Percentiles rank a stretch among this genome's conserved stretches.
Conservation (phyloP, 2,113 vertebrate species). For the Syrrhaptes paradoxus region DNA sequence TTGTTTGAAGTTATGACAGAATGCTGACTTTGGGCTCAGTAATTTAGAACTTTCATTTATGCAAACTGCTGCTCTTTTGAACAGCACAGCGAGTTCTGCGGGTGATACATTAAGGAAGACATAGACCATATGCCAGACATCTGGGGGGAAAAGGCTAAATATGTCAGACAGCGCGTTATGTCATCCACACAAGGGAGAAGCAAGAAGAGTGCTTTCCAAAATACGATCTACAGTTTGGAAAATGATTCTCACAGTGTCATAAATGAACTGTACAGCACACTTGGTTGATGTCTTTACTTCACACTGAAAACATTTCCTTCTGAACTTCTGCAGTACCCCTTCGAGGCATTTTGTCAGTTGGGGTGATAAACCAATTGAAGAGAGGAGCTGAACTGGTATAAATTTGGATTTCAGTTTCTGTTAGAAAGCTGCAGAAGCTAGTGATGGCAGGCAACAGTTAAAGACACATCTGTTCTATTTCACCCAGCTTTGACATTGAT, state of each 20-base stretch:
- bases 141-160: constrained; percentile 39
- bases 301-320: constrained; percentile 34
- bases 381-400: background rate
- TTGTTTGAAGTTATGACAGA: constrained; percentile 54
- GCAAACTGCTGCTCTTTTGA: constrained; percentile 8
- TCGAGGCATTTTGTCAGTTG: background rate
- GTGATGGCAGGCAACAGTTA: constrained; percentile 44
- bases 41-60: constrained; percentile 42
- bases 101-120: background rate
- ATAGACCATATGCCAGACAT: constrained; percentile 51
- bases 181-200: constrained; percentile 37
- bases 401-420: background rate
- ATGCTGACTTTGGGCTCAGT: constrained; percentile 33
- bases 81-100: background rate
- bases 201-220: constrained; percentile 24
- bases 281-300: constrained; percentile 27
- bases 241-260: constrained; percentile 20
- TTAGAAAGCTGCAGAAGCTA: background rate
- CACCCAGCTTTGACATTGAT: background rate
- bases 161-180: constrained; percentile 28
- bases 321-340: background rate
- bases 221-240: constrained; percentile 1
- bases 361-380: background rate
- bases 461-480: constrained; percentile 52
- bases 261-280: background rate